Evolutionary conservation across 1,140 invertebrate genomes (phyloP), one percentile per base, ranked within the genome.

Genomic region (Ceratosolen solmsi): DNA sequence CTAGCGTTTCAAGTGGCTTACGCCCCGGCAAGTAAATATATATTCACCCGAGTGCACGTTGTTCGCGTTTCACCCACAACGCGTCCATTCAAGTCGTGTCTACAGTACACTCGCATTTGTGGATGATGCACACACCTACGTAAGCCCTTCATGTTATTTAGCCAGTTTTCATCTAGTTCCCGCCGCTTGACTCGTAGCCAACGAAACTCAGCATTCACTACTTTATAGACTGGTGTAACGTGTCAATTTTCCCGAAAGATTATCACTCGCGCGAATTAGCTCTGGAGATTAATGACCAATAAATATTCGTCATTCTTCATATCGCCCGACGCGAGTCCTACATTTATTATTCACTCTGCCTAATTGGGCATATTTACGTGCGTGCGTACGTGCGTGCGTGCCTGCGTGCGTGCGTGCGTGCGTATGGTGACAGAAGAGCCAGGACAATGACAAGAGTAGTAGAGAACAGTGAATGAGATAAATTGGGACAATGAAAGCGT

Each of bases 401-500:
- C 54, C 1, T 25, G n/a, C 4, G 22, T 25, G 15, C 54, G 20
- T 25, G n/a, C 4, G 22, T 25, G 7, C 5, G 3, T 4, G 54
- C 15, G 27, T 3, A 65, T 33, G 13, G 60, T 17, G 8, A 68
- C 5, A n/a, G 17, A 20, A 46, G 36, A 36, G 22, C 20, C 22
- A 22, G 7, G 38, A 22, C 13, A 36, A 25, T 22, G 36, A n/a
- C 2, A 17, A 51, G 49, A 54, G 49, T 4, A 30, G 17, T 9
- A 30, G 41, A 46, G 38, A 15, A 11, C 15, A 70, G 36, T 70
- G 11, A 13, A 38, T 9, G 3, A 46, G 65, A 8, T 1, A 4
- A 2, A 0, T 22, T 7, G 41, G 46, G 70, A 71, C 78, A 79
- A 79, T 79, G 68, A 71, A 73, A 49, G 54, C 70, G 51, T 73